A percentile compares a stretch with the other conserved stretches of the same genome.
These are phyloP conservation scores for Axinella damicornis DNA, from an alignment of 37 sponge, comb jelly and placozoan species.

Conservation along the genomic window DNA sequence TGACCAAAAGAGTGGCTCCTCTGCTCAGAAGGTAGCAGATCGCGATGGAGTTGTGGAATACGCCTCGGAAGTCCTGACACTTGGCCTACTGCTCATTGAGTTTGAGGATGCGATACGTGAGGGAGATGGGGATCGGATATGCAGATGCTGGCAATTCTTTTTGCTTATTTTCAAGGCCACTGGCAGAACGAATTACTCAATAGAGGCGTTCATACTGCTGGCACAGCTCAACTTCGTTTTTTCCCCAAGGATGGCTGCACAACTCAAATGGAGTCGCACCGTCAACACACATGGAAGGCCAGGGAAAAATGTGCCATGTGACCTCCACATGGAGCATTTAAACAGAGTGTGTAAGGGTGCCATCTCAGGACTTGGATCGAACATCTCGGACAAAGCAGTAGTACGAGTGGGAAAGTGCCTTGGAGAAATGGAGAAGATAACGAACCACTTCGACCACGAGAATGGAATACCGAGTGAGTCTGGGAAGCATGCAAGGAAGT, in stretches of 20 bases:
- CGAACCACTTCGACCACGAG: too few species aligned
- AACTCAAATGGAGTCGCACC: constrained; percentile 38
- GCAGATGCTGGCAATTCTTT: constrained; percentile 15
- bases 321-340: constrained; percentile 58
- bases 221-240: constrained; percentile 10
- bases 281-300: constrained; percentile 39
- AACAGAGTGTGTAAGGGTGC: constrained; percentile 31
- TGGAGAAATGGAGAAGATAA: too few species aligned
- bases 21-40: too few species aligned
- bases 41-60: too few species aligned
- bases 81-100: constrained; percentile 37
- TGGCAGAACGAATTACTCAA: constrained; percentile 24
- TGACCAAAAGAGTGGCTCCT: too few species aligned
- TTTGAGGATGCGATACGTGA: constrained; percentile 23
- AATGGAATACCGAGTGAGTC: too few species aligned
- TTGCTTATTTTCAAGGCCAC: constrained; percentile 27
- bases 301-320: constrained; percentile 49
- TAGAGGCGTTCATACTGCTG: constrained; percentile 41
- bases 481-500: too few species aligned
- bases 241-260: constrained; percentile 14
- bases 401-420: too few species aligned
- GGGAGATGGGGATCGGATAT: constrained; percentile 23
- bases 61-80: background rate
- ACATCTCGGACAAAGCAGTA: too few species aligned
- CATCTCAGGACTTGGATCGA: background rate